These are phyloP conservation scores for Diarsia dahlii DNA, from an alignment of 2,888 invertebrate genomes.

Conservation along the genomic window DNA sequence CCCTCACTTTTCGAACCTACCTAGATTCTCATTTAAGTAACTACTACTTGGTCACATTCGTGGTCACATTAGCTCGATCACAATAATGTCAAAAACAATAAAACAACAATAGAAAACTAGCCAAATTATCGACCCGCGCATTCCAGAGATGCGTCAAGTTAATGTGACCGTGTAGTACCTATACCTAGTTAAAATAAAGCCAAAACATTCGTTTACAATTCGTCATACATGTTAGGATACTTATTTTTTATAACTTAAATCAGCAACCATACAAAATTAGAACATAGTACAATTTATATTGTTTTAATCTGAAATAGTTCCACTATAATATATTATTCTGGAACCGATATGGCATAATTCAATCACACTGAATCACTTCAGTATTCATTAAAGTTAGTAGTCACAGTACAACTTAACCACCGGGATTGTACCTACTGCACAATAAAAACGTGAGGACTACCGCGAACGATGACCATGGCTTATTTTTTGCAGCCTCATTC, in stretches of 20 bases:
- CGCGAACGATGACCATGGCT: conserved; percentile 53
- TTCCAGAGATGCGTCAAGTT: too few species aligned
- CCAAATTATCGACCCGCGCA: too few species aligned
- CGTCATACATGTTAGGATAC: neutral
- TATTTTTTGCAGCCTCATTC: conserved; percentile 62
- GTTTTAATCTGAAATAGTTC: neutral
- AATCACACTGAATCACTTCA: neutral
- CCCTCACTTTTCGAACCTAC: conserved; percentile 18
- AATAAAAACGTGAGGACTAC: conserved; percentile 53
- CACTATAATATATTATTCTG: neutral
- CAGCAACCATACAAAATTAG: conserved; percentile 4
- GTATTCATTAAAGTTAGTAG: neutral
- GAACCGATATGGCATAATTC: neutral
- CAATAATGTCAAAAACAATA: too few species aligned
- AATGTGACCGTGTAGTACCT: too few species aligned
- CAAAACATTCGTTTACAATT: neutral
- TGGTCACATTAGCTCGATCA: too few species aligned
- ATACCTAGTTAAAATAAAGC: neutral
- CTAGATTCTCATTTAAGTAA: conserved; percentile 6
- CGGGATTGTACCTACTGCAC: neutral
- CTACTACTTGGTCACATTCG: too few species aligned
- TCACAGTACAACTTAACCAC: conserved; percentile 12
- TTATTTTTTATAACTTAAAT: neutral
- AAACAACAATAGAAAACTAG: too few species aligned
- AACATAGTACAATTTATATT: conserved; percentile 3